Evolutionary conservation across 2,113 vertebrate species (phyloP).

Genomic region (Hypanus sabinus): DNA sequence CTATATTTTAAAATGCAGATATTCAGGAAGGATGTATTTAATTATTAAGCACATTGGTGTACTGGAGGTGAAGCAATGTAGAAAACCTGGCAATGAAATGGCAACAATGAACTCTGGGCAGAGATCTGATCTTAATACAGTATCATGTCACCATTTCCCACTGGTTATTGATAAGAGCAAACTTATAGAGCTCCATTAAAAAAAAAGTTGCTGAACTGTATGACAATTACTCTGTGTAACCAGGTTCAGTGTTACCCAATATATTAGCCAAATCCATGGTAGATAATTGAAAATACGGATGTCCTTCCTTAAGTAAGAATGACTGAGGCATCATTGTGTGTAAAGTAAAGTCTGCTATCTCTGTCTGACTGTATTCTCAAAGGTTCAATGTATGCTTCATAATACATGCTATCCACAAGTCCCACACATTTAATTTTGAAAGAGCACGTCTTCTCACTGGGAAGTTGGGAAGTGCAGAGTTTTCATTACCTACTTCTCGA

Average conservation of each 20-base stretch:
- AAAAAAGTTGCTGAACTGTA: neutral
- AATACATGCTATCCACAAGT: neutral
- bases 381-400: neutral
- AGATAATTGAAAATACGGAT: neutral
- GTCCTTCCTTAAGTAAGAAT: neutral
- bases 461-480: neutral
- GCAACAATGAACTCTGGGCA: neutral
- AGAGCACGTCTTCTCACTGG: neutral
- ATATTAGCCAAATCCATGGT: neutral
- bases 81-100: neutral
- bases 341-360: neutral
- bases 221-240: neutral
- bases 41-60: neutral
- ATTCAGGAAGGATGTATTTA: neutral
- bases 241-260: neutral
- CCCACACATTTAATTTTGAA: neutral
- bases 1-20: neutral
- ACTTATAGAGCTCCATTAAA: neutral
- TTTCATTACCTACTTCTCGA: neutral
- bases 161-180: neutral
- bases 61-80: neutral
- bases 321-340: neutral
- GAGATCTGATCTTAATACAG: neutral
- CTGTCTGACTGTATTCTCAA: neutral
- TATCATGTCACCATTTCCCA: neutral